Base-by-base conservation (phyloP, 2,888 invertebrate genomes). In the Heliconius ethilla region DNA sequence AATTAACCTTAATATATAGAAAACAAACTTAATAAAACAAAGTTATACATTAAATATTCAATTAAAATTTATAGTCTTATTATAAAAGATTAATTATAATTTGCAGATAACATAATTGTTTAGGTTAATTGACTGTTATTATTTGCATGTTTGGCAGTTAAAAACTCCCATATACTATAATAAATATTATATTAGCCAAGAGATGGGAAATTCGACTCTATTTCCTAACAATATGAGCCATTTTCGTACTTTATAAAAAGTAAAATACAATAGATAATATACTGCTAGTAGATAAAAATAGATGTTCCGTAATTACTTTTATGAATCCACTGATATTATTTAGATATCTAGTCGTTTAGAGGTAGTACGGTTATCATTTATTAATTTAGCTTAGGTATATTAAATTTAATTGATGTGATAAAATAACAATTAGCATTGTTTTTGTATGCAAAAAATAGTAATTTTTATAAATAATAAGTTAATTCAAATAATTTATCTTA, bases 251-350 rank as follows among this genome's bases (percentile, higher is more conserved):
- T 62, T 62, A 7, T 40, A 7, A 25, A 18, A 25, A 69, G 13
- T 29, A 45, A 40, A 40, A n/a, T 27, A 66, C 62, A 27, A 65
- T 22, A 40, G 27, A 62, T 59, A 59, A 72, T 73, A 62, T 33
- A 62, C 62, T 55, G 29, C 22, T 55, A 62, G 63, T 63, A 65
- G 74, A 74, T 65, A 74, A 72, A 65, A 51, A 37, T 72, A 76
- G 66, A 76, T 76, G 55, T 37, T 55, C 62, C 65, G 55, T 72
- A 55, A 76, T 72, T 72, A 66, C 55, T 55, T 72, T 76, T 72
- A 55, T 51, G 72, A 55, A 66, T n/a, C 27, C 33, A 55, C 27
- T 72, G 72, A 72, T 76, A 76, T 72, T 51, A 55, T 45, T 55
- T 33, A 51, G 55, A 25, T 69, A 59, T 22, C 11, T 37, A 66